Base-by-base conservation (phyloP, 1,140 invertebrate genomes). In the Drosophila equinoxialis region DNA sequence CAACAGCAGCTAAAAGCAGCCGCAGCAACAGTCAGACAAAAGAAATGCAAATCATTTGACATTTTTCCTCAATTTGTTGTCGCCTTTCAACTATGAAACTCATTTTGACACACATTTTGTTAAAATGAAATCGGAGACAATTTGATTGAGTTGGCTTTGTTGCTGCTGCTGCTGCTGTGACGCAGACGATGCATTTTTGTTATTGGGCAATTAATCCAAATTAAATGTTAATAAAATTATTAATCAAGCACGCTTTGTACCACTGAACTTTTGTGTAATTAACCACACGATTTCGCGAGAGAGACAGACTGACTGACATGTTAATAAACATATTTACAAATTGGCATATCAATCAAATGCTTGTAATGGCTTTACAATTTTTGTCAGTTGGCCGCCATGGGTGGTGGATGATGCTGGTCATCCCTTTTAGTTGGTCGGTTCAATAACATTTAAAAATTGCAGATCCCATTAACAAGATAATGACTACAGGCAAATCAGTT, bases 221-320 rank as follows among this genome's bases (percentile, higher is more conserved):
- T 84, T 78, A 70, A 71, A 81, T 66, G 70, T 48, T 74, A 74
- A 81, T 81, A 67, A 78, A 83, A 75, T 61, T 84, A 89, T 89
- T 89, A 78, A 89, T 90, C 78, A 79, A 74, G 57, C 65, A 42
- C 73, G 55, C 68, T 42, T 61, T 84, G 84, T 90, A 89, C 84
- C 84, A 89, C 71, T 89, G 84, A 89, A 89, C 84, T 90, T 89
- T 76, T 33, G 45, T 51, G 45, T 65, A 81, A 77, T 77, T 81
- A 62, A 65, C 11, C 58, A 54, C 23, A 51, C 55, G 45, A 45
- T 68, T 57, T 51, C 7, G 14, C 20, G 42, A 7, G 42, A 48
- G 8, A 51, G n/a, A 45, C 1, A 17, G 42, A 45, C 6, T n/a
- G 7, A 14, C 2, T 14, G 39, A 57, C 66, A 71, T 77, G 66